Conservation (phyloP, 2,888 invertebrate species). For the Dryomyza anilis region DNA sequence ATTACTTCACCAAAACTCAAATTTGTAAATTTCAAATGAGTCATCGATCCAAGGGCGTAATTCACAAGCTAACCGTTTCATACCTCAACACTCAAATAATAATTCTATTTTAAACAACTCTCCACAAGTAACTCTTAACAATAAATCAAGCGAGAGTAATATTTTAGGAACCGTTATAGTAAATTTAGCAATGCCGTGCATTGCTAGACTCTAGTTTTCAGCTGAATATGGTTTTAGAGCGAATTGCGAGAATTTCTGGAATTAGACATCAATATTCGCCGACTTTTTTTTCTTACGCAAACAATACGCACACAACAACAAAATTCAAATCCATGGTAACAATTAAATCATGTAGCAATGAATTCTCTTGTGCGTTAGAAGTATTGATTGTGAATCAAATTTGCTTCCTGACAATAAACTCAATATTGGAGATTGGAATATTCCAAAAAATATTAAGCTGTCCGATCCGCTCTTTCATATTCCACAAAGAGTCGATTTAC, state of each 20-base stretch:
- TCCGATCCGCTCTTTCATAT: constrained; percentile 23
- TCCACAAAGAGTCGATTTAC: constrained; percentile 25
- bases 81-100: background rate
- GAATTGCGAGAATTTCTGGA: constrained; percentile 19
- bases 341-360: constrained; percentile 11
- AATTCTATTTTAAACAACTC: background rate
- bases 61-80: background rate
- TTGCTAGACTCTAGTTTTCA: constrained; percentile 20
- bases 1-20: constrained; percentile 19
- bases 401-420: constrained; percentile 22
- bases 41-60: background rate
- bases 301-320: no score
- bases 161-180: constrained; percentile 18
- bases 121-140: constrained; percentile 2
- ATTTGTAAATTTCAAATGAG: background rate
- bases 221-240: constrained; percentile 24
- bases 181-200: constrained; percentile 11
- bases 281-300: no score
- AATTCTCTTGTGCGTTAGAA: constrained; percentile 19
- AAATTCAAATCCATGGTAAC: constrained; percentile 9
- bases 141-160: constrained; percentile 7
- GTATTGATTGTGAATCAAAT: constrained; percentile 24
- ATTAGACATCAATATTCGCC: constrained; percentile 22
- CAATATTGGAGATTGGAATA: constrained; percentile 13
- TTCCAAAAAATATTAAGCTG: no score